Conservation (phyloP, 2,888 invertebrate species). For the Antheraea yamamai region DNA sequence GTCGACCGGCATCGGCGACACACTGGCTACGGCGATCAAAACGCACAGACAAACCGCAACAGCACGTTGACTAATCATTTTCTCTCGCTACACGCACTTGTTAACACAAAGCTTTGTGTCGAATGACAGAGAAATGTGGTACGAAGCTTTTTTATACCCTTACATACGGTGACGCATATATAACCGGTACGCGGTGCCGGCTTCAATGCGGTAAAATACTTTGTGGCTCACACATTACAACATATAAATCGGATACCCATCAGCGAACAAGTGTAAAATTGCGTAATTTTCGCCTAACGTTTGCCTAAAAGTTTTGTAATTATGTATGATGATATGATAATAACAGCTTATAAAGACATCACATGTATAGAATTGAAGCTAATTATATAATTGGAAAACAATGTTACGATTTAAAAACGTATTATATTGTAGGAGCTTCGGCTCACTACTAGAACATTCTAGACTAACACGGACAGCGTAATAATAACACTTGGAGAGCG, state of each 20-base stretch:
- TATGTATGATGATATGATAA: no score
- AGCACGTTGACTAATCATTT: neutral
- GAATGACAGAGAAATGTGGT: slow-evolving; percentile 4
- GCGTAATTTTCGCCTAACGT: neutral
- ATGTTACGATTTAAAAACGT: no score
- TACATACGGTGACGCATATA: neutral
- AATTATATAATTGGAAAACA: no score
- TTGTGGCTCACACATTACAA: neutral
- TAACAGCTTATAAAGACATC: no score
- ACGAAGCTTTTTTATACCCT: slow-evolving; percentile 1
- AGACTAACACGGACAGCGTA: no score
- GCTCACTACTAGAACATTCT: no score
- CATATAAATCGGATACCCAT: neutral
- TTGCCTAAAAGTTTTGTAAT: neutral
- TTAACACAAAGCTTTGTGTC: neutral
- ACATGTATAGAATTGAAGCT: no score
- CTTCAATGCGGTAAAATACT: neutral
- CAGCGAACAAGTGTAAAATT: neutral
- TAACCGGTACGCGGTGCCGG: neutral
- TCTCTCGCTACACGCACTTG: neutral
- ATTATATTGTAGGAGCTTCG: no score
- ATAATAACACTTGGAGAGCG: no score
- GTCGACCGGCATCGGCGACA: neutral
- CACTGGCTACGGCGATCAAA: neutral
- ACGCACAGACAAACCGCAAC: neutral